These are phyloP conservation scores for Morphnarchus princeps DNA, from an alignment of 2,113 vertebrate species.

Conservation along the genomic window DNA sequence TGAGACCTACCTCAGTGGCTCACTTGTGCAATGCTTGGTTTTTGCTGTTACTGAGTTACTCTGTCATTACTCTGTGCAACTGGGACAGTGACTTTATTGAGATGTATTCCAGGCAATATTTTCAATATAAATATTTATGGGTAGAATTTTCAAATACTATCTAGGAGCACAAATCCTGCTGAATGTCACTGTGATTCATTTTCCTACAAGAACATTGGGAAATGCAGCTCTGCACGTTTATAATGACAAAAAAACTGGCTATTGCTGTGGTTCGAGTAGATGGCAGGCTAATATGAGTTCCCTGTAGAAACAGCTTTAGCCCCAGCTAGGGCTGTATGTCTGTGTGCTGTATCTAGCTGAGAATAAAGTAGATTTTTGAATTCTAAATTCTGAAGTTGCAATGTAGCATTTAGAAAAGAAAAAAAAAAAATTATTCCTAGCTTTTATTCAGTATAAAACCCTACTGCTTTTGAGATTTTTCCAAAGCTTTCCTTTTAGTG, in stretches of 20 bases:
- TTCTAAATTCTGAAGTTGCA: constrained; percentile 8
- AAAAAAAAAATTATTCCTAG: neutral
- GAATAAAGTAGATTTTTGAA: neutral
- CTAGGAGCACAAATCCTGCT: neutral
- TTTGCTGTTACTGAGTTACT: neutral
- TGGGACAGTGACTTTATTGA: constrained; percentile 6
- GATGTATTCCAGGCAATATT: constrained; percentile 42
- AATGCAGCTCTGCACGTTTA: neutral
- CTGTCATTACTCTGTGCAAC: neutral
- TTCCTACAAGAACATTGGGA: neutral
- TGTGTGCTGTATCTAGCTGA: neutral
- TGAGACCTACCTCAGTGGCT: neutral
- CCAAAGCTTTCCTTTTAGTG: neutral
- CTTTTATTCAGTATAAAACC: constrained; percentile 2
- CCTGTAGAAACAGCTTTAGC: neutral
- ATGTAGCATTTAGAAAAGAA: neutral
- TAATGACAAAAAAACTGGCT: neutral
- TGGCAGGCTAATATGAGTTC: neutral
- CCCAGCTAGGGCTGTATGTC: neutral
- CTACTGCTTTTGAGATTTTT: neutral
- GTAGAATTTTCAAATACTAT: constrained; percentile 21
- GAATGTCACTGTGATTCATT: constrained; percentile 43
- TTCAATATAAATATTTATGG: constrained; percentile 50
- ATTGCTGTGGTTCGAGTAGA: neutral
- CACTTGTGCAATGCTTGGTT: neutral